Evolutionary conservation across 1,140 invertebrate species (phyloP), one percentile per base, ranked within the genome.

Genomic region (Platyura marginata): DNA sequence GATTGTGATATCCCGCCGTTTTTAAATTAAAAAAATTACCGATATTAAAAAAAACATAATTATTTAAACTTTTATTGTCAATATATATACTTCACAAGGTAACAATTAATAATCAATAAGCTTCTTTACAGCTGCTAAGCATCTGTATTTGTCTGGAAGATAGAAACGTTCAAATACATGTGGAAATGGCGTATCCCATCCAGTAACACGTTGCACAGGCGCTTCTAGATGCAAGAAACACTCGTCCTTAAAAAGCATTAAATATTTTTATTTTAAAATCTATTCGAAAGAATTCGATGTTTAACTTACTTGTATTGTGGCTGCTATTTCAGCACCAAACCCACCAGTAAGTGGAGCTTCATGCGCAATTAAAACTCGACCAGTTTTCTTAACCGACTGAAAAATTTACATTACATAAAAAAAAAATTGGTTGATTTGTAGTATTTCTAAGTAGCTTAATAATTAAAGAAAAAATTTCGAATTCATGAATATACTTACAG

Each of bases 111-210:
- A 93, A 42, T 81, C 72, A 1, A 91, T 55, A 5, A 86, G 55
- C 48, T 82, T 75, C 47, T 78, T 73, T 2, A 98, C 62, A 10
- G 79, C 83, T 42, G 87, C 77, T 40, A 91, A 72, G 57, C 89
- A 93, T 40, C 89, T 70, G 81, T 87, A 94, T 57, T 90, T 93
- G 54, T 86, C 81, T 4, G 95, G 95, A 44, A 98, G 59, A 63
- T 97, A 98, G 63, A 97, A 93, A 0, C 83, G 81, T 62, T 99
- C 95, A 63, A 81, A 95, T 3, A 96, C 72, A 64, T 93, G 88
- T 6, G 95, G 89, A 66, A 98, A 98, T 3, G 95, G 94, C 4
- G 91, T 90, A 66, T 99, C 95, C 71, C 88, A 94, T n/a, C 95
- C 95, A 37, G 89, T 79, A 3, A 96, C 84, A 55, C 95, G 70